phyloP scores from a whole-genome alignment of 2,797 vertebrate genomes.

The Poecilia wingei region DNA sequence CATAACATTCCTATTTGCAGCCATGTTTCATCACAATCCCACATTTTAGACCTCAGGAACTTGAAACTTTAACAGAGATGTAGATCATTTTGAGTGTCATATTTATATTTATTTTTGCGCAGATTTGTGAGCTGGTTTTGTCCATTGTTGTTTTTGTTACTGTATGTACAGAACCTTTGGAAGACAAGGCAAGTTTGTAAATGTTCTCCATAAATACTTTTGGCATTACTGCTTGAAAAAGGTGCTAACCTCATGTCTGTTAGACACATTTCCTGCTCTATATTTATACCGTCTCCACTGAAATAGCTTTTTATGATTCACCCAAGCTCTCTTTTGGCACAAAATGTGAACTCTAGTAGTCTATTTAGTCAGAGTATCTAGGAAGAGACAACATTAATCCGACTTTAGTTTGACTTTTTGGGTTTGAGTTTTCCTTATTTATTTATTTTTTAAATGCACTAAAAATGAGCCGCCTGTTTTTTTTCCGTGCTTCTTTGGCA shows the following conservation, averaged over 20 bases:
- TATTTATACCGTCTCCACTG: not conserved
- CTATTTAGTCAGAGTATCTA: not conserved
- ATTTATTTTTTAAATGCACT: not conserved
- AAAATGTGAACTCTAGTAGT: not conserved
- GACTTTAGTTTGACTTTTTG: not conserved
- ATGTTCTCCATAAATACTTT: not conserved
- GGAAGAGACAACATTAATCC: not conserved
- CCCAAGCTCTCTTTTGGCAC: no score
- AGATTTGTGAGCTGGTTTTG: not conserved
- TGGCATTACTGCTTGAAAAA: not conserved
- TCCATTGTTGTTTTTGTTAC: not conserved
- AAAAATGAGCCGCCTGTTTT: slow-evolving; percentile 3
- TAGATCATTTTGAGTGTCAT: not conserved
- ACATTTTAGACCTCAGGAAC: not conserved
- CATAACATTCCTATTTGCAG: not conserved
- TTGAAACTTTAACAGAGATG: not conserved
- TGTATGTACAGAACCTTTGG: not conserved
- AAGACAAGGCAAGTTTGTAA: not conserved
- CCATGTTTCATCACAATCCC: not conserved
- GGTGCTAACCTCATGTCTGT: not conserved
- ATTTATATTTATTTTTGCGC: not conserved
- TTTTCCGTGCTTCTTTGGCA: slow-evolving; percentile 28
- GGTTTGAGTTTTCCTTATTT: not conserved
- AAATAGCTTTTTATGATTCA: slow-evolving; percentile 3
- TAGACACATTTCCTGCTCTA: not conserved